phyloP scores from a whole-genome alignment of 2,888 invertebrate genomes.

The Xiphydria camelus region DNA sequence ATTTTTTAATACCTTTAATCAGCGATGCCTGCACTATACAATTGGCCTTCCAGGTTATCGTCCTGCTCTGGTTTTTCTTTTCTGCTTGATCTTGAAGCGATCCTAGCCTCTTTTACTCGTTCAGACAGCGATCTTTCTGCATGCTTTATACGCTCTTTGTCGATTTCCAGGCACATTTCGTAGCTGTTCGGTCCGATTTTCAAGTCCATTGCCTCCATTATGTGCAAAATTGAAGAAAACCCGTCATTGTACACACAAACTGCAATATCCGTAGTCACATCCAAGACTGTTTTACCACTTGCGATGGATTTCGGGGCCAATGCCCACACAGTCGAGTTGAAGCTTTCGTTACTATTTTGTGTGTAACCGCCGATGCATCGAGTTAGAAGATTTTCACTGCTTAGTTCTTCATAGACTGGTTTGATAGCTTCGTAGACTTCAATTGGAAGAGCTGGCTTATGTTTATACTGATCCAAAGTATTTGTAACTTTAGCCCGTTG shows the following conservation, averaged over 20 bases:
- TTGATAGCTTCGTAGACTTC: slow-evolving; percentile 5
- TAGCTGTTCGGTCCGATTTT: slow-evolving; percentile 19
- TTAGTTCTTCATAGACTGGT: slow-evolving; percentile 8
- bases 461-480: too few species aligned
- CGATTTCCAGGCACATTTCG: slow-evolving; percentile 16
- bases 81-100: slow-evolving; percentile 14
- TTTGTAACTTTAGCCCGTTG: slow-evolving; percentile 19
- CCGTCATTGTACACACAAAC: slow-evolving; percentile 19
- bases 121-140: too few species aligned
- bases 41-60: background rate
- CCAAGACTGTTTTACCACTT: background rate
- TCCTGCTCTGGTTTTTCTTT: slow-evolving; percentile 6
- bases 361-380: slow-evolving; percentile 12
- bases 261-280: slow-evolving; percentile 14
- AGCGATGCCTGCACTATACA: slow-evolving; percentile 6
- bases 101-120: too few species aligned
- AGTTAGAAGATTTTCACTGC: background rate
- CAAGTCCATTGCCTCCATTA: slow-evolving; percentile 17
- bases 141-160: slow-evolving; percentile 17
- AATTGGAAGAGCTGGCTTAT: too few species aligned
- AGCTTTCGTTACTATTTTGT: slow-evolving; percentile 14
- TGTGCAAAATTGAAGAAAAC: slow-evolving; percentile 14
- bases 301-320: slow-evolving; percentile 8
- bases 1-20: slow-evolving; percentile 4
- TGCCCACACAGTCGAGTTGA: slow-evolving; percentile 8